Conservation (phyloP, 2,113 vertebrate genomes). For the Arvicanthis niloticus region DNA sequence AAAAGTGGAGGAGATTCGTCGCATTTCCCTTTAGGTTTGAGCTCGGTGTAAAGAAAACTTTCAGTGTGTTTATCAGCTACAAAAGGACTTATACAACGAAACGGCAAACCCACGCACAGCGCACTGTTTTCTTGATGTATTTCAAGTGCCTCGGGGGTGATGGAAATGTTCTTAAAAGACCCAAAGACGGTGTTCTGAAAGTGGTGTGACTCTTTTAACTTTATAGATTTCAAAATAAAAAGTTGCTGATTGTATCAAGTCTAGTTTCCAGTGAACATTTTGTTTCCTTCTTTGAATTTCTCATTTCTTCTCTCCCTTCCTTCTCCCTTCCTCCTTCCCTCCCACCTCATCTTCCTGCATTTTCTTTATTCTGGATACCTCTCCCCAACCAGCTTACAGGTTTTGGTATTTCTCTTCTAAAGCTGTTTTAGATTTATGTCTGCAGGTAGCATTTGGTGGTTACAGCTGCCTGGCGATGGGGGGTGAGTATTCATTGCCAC, state of each 20-base stretch:
- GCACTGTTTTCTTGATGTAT: background rate
- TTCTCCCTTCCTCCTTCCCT: fast-evolving
- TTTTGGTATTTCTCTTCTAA: background rate
- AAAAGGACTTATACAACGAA: background rate
- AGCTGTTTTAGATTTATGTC: slow-evolving; percentile 25
- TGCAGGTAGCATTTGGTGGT: background rate
- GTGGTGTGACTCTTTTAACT: slow-evolving; percentile 5
- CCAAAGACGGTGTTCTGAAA: slow-evolving; percentile 15
- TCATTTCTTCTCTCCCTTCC: background rate
- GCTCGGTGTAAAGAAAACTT: background rate
- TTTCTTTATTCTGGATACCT: background rate
- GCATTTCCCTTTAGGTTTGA: background rate
- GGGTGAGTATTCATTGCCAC: background rate
- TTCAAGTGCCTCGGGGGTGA: background rate
- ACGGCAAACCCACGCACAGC: background rate
- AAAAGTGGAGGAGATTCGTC: slow-evolving; percentile 6
- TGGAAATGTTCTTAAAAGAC: background rate
- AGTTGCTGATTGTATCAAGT: background rate
- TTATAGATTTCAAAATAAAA: slow-evolving; percentile 23
- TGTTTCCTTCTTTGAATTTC: background rate
- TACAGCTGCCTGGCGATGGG: background rate
- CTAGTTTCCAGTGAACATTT: slow-evolving; percentile 32
- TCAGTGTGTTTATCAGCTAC: background rate
- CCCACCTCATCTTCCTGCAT: background rate
- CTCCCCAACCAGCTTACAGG: background rate